A percentile compares a stretch with the other conserved stretches of the same genome.
These are phyloP conservation scores for Gortyna flavago DNA, from an alignment of 2,888 invertebrate genomes.

Conservation along the genomic window DNA sequence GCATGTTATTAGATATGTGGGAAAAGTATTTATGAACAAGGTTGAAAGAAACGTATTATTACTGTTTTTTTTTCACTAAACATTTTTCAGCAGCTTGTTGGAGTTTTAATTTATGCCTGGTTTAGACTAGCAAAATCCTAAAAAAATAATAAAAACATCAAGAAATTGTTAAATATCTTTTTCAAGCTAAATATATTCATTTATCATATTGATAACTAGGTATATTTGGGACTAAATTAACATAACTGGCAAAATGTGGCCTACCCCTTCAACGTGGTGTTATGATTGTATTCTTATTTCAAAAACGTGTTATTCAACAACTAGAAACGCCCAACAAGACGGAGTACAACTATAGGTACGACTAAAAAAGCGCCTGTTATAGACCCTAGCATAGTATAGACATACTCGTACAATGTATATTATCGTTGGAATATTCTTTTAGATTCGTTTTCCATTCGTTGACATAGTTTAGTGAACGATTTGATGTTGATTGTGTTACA, in stretches of 20 bases:
- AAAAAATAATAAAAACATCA: too few species aligned
- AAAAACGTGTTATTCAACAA: slow-evolving; percentile 35
- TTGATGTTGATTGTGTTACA: slow-evolving; percentile 47
- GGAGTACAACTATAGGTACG: slow-evolving; percentile 55
- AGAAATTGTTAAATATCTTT: background rate
- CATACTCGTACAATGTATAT: slow-evolving; percentile 34
- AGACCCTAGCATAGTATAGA: slow-evolving; percentile 54
- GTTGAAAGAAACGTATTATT: background rate
- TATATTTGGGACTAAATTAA: background rate
- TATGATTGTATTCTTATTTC: background rate
- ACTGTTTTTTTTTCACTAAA: background rate
- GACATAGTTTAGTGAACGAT: slow-evolving; percentile 49
- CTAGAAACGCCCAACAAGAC: slow-evolving; percentile 12
- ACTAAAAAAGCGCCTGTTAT: slow-evolving; percentile 51
- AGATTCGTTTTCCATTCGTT: slow-evolving; percentile 51
- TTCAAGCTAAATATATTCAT: background rate
- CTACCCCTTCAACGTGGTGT: background rate
- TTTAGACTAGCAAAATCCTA: too few species aligned
- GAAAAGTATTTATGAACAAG: background rate
- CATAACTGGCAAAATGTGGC: background rate
- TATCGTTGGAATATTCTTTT: slow-evolving; percentile 44
- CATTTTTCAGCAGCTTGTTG: background rate
- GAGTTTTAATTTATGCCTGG: background rate
- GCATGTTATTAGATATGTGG: background rate
- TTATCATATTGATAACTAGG: background rate